Conservation (phyloP, 2,888 invertebrate genomes). For the Diplazon laetatorius region DNA sequence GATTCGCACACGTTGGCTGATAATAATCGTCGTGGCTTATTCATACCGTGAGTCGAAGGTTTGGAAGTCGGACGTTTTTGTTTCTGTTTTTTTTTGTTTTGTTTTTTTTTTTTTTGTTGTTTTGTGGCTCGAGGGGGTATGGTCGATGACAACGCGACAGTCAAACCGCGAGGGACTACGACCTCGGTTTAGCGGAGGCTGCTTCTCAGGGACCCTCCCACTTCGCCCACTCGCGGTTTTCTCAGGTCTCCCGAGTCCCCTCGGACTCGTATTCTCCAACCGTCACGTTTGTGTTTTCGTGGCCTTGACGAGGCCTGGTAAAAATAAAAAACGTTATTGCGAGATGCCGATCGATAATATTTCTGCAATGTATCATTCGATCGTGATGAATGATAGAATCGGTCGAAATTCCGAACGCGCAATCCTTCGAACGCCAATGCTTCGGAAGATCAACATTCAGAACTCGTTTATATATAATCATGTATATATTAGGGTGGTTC, state of each 20-base stretch:
- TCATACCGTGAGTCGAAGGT: constrained; percentile 15
- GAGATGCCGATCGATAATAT: background rate
- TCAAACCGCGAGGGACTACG: constrained; percentile 39
- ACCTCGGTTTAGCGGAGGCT: constrained; percentile 17
- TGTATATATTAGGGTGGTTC: too few relatives aligned
- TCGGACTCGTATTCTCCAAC: background rate
- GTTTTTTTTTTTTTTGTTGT: background rate
- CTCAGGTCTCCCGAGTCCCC: background rate
- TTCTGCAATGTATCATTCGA: background rate
- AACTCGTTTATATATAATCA: too few relatives aligned
- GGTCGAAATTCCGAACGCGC: too few relatives aligned
- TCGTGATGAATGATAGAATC: too few relatives aligned
- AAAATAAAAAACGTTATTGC: background rate
- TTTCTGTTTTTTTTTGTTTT: background rate
- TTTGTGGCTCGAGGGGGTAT: background rate
- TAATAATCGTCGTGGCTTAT: constrained; percentile 33
- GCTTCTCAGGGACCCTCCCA: constrained; percentile 24
- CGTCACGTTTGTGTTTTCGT: background rate
- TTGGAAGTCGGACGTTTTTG: too few relatives aligned
- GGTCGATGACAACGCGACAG: constrained; percentile 39
- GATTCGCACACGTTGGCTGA: background rate
- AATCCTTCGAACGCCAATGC: too few relatives aligned
- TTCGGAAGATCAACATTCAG: too few relatives aligned
- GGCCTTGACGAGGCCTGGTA: background rate
- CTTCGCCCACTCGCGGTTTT: constrained; percentile 34